Evolutionary conservation across 2,888 invertebrate genomes (phyloP), one percentile per base, ranked within the genome.

Genomic region (Acanthococcus lagerstroemiae): DNA sequence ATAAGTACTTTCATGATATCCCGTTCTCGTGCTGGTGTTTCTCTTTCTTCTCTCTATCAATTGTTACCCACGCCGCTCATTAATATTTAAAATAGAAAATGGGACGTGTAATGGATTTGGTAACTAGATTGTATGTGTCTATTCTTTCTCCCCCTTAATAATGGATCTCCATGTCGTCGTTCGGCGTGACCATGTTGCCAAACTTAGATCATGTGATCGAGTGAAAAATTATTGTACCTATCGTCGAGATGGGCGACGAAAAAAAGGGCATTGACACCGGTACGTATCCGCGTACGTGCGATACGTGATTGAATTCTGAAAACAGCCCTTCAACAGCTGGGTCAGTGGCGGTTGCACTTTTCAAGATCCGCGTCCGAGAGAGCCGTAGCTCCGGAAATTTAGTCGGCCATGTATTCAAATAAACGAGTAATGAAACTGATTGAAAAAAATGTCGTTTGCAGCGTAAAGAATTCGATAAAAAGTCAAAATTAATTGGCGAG

Each of bases 261-360:
- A 48, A 37, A 61, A 61, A 61, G 61, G 61, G 52, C 61, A 61
- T 52, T 61, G 61, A 61, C 61, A 61, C 37, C 52, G 2, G 12
- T 60, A 48, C 44, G 46, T 25, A 44, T 60, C 48, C 9, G 45
- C 26, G 26, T 22, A 26, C 48, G 60, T 25, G 61, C 52, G 48
- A 24, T 37, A 61, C 61, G 61, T 61, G 52, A 50, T 24, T 52
- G 66, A 67, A 57, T 65, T 58, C 27, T 46, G 48, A 50, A 66
- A 24, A 37, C 37, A 37, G 37, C 37, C 37, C 37, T 37, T n/a
- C 12, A 37, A 37, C 37, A 37, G 37, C 37, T 37, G 37, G n/a
- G 37, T 37, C 37, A 3, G 37, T 9, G 37, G n/a, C n/a, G n/a
- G n/a, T n/a, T n/a, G n/a, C n/a, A n/a, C n/a, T n/a, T n/a, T n/a